phyloP scores from a whole-genome alignment of 2,113 vertebrate genomes.

The Pipra filicauda region DNA sequence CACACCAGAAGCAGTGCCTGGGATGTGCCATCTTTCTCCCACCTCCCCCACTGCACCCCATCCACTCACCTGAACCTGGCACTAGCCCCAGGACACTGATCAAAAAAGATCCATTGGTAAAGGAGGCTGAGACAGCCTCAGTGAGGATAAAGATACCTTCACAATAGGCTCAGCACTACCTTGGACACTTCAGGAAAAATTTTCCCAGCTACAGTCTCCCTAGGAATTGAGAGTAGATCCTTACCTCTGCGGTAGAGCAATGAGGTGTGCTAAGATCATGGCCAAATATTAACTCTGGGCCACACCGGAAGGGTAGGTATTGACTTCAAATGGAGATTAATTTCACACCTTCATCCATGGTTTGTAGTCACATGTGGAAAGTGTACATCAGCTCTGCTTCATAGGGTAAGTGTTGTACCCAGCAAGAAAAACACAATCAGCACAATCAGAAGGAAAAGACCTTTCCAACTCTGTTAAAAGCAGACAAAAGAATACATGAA shows the following conservation, averaged over 20 bases:
- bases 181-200: neutral
- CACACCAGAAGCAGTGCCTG: neutral
- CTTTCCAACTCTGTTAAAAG: neutral
- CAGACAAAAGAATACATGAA: neutral
- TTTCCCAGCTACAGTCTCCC: neutral
- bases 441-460: neutral
- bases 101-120: neutral
- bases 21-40: neutral
- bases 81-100: neutral
- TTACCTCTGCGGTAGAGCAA: neutral
- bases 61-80: neutral
- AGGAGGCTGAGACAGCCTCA: neutral
- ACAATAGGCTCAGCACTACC: neutral
- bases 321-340: neutral
- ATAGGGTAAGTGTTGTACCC: rapidly evolving
- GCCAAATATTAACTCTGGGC: neutral
- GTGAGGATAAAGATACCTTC: neutral
- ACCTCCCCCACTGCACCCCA: neutral
- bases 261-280: rapidly evolving
- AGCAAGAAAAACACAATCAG: neutral
- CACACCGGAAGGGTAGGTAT: no score
- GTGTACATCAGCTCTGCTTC: neutral
- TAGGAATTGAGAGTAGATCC: neutral
- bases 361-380: neutral
- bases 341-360: neutral